Base-by-base conservation (phyloP, 2,888 invertebrate species). In the Chloromyia formosa region DNA sequence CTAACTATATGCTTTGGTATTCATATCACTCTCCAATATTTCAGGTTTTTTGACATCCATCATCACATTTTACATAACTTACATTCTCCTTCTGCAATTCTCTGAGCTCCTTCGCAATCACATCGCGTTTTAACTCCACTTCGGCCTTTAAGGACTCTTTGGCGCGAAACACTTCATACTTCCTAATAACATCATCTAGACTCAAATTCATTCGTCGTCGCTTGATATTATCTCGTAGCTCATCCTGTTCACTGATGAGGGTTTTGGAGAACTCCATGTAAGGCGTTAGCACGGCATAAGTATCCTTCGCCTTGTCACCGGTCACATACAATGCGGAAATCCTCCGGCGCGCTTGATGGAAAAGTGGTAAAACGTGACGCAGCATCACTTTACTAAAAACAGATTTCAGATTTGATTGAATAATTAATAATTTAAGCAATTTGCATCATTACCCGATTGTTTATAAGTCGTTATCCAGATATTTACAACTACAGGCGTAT, bases 231-330 rank as follows among this genome's bases (percentile, higher is more conserved):
- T 86, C 81, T 78, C 88, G 83, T 61, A 92, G 82, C 61, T 82
- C 80, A 1, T 87, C 81, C 60, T 86, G 84, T 68, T 91, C 82
- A 66, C 85, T 80, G 14, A 92, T 85, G 75, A 86, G 86, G 72
- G 88, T 86, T 20, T 89, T 87, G 1, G 73, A 1, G 78, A 90
- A 89, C 81, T 94, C 91, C 78, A 94, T 83, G 79, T 89, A 87
- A 0, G 94, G 94, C 18, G 88, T 88, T 22, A 94, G 82, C 76
- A 90, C 89, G 1, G 89, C 88, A 87, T 89, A 93, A 71, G 88
- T 88, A 78, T 90, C 89, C 16, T 88, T 88, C 1, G 92, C 93
- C 82, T 90, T 91, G 76, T 89, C 88, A 12, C 92, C 92, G 75
- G 91, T 89, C 77, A 93, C 87, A 81, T 90, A 82, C 0, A 84